Conservation (phyloP, 2,797 vertebrate species). For the Muscicapa comitata region DNA sequence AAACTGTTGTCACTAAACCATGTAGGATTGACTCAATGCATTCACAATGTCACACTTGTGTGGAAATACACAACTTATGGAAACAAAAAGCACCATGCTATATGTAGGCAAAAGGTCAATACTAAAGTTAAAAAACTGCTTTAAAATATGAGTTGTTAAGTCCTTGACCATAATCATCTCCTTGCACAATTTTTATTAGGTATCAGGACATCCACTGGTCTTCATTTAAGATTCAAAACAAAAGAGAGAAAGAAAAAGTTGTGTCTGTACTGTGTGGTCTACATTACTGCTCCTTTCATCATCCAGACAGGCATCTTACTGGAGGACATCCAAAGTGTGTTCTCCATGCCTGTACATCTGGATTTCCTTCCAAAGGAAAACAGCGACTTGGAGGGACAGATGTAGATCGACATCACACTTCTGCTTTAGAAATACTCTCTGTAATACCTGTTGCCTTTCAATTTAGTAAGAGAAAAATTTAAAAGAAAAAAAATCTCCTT, state of each 20-base stretch:
- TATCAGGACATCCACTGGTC: not conserved
- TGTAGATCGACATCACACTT: not conserved
- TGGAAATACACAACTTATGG: not conserved
- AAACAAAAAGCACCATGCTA: not conserved
- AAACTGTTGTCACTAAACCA: not conserved
- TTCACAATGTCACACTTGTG: not conserved
- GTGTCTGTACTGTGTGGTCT: not conserved
- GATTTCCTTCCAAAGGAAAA: not conserved
- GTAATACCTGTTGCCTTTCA: not conserved
- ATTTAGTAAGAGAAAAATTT: not conserved
- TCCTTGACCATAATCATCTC: not conserved
- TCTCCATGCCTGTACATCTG: not conserved
- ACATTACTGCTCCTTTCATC: not conserved
- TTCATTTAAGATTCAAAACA: not conserved
- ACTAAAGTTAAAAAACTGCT: not conserved
- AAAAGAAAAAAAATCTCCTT: not conserved
- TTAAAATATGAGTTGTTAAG: not conserved
- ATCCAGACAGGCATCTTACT: not conserved
- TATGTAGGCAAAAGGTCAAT: not conserved
- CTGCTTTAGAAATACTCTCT: not conserved
- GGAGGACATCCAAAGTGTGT: not conserved
- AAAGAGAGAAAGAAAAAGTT: not conserved
- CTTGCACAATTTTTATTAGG: not conserved
- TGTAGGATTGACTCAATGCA: accelerated
- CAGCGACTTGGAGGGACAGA: not conserved